Evolutionary conservation across 2,113 vertebrate species (phyloP).

Genomic region (Gymnobelideus leadbeateri): DNA sequence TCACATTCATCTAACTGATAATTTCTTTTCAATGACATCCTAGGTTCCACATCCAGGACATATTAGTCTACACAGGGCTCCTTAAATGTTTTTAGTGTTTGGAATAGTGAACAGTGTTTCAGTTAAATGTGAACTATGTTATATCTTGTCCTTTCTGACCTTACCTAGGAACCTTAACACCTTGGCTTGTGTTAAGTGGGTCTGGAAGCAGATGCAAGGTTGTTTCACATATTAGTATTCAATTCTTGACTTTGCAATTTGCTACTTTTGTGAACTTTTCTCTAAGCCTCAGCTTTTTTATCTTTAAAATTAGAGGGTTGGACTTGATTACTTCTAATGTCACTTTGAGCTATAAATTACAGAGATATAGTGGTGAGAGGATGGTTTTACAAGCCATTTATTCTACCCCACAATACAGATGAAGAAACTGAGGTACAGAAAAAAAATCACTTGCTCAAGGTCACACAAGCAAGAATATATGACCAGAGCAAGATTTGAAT

Average conservation of each 20-base stretch:
- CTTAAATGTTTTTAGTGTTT: background rate
- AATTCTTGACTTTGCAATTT: background rate
- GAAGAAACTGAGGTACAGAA: background rate
- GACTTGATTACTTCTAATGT: background rate
- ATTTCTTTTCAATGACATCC: background rate
- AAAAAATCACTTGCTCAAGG: background rate
- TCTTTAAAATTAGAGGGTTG: background rate
- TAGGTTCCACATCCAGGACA: background rate
- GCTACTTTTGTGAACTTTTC: background rate
- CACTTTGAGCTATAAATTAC: background rate
- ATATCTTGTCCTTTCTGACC: background rate
- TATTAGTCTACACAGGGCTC: background rate
- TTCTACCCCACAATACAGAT: background rate
- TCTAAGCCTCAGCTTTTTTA: background rate
- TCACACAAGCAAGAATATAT: background rate
- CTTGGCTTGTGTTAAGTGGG: background rate
- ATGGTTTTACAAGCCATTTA: background rate
- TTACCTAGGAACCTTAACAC: background rate
- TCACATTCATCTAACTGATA: background rate
- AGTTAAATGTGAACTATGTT: background rate
- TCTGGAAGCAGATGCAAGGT: background rate
- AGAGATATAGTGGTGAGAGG: background rate
- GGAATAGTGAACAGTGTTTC: background rate
- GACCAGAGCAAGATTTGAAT: background rate
- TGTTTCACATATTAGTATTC: background rate